Base-by-base conservation (phyloP, 2,888 invertebrate genomes). In the Cepaea hortensis region DNA sequence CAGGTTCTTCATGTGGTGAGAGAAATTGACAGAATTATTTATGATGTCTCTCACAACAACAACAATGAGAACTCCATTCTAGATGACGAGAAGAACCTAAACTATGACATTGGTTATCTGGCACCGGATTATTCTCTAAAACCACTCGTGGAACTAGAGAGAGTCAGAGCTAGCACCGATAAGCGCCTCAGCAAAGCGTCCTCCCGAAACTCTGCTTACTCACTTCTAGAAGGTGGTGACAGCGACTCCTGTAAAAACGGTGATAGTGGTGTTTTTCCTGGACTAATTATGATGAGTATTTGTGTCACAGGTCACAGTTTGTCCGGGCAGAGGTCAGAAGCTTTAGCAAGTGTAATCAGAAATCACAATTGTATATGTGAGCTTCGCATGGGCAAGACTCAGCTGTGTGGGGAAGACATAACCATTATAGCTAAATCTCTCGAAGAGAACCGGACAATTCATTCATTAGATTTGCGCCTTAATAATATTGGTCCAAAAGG, bases 321-420 rank as follows among this genome's bases (percentile, higher is more conserved):
- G 35, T 89, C 91, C 35, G 90, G 91, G 6, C 89, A 90, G 13
- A 89, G 92, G 55, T 89, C 93, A 13, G 89, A 90, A 73, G 90
- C 91, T 9, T 87, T 94, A 35, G 91, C 92, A 6, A 84, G 87
- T 3, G 89, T 93, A 15, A 86, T 94, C 18, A 90, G 88, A 73
- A 90, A 90, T 46, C 90, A 92, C 85, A 88, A 91, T 46, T 93
- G 93, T 86, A 91, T 94, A 77, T 86, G 92, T 81, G 93, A 94
- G 88, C 89, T 94, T n/a, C 91, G 91, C 75, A 87, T 94, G 13
- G 93, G 93, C 9, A 93, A 93, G 88, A 93, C 92, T 3, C 92
- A 92, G 87, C 87, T 94, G 20, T 90, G 85, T 4, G 92, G 91
- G 55, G 88, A 89, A n/a, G 93, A 93, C 85, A 90, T 93, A 85